Evolutionary conservation across 2,113 vertebrate genomes (phyloP), one percentile per base, ranked within the genome.

Genomic region (Xenopus borealis): DNA sequence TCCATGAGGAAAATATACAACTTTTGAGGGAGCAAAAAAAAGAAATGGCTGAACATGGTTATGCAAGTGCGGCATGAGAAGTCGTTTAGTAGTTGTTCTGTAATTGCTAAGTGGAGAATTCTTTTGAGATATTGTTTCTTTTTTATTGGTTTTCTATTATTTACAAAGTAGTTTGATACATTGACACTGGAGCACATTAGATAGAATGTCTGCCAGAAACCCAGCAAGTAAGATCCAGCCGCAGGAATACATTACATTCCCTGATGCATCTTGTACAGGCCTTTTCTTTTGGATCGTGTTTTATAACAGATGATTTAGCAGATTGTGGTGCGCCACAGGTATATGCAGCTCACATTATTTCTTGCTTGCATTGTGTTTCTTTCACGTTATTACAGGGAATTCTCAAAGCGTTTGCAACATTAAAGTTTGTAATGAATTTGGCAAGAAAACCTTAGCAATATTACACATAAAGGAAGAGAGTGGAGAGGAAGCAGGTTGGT

Each of bases 121-220:
- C 7, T n/a, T 55, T 8, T 16, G 3, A n/a, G 53, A 55, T 55
- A 55, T 55, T 55, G 53, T 55, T 55, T 55, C 53, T 55, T 55
- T 55, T 55, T 55, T 55, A 55, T 55, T 55, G 53, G 53, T 55
- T 55, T 55, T 55, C 53, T 55, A 55, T 55, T 55, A 55, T 55
- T 55, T 55, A 55, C 53, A n/a, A n/a, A 55, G 53, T 55, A 55
- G 53, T n/a, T 9, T 55, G 53, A 55, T 55, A 55, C 53, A 55
- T 55, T 55, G 53, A 55, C 53, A 55, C 53, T 55, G 53, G 53
- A 55, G 53, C 53, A n/a, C 53, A 55, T 55, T 55, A 55, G 53
- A 55, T 55, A 55, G 14, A 55, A 55, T 55, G 16, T 55, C 53
- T 55, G 53, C 53, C 53, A 55, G 53, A 55, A 55, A 55, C 1